Evolutionary conservation across 2,888 invertebrate species (phyloP).

Genomic region (Tubiluchus corallicola): DNA sequence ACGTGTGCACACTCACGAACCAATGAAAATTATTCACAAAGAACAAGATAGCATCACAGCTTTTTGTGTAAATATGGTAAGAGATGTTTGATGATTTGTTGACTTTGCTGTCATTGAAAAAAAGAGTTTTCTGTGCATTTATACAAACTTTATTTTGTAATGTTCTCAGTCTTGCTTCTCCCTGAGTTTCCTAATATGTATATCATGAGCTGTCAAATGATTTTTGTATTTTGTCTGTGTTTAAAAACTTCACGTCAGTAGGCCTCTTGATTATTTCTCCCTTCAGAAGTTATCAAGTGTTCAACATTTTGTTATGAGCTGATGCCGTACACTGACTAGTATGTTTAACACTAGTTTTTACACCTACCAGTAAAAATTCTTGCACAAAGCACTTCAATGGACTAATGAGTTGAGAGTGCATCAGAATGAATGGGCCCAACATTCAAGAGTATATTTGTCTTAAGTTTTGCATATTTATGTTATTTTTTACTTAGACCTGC

Average conservation of each 20-base stretch:
- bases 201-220: too few species aligned
- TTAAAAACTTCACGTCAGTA: neutral
- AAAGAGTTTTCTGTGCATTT: neutral
- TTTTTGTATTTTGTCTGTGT: slow-evolving; percentile 4
- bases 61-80: slow-evolving; percentile 82
- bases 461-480: slow-evolving; percentile 4
- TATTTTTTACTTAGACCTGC: too few species aligned
- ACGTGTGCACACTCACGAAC: slow-evolving; percentile 25
- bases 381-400: too few species aligned
- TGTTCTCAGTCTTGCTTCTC: too few species aligned
- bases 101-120: neutral
- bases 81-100: slow-evolving; percentile 4
- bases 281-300: too few species aligned
- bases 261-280: too few species aligned
- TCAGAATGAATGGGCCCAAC: neutral
- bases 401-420: too few species aligned
- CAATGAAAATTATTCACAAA: slow-evolving; percentile 89
- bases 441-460: slow-evolving; percentile 5
- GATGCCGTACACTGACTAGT: too few species aligned
- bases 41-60: slow-evolving; percentile 95
- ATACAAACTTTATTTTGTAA: neutral
- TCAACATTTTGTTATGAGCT: too few species aligned
- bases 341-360: too few species aligned
- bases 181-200: too few species aligned
- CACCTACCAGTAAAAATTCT: too few species aligned